A percentile compares a stretch with the other conserved stretches of the same genome.
phyloP scores from a whole-genome alignment of 2,888 invertebrate genomes.

The Liodrosophila aerea region DNA sequence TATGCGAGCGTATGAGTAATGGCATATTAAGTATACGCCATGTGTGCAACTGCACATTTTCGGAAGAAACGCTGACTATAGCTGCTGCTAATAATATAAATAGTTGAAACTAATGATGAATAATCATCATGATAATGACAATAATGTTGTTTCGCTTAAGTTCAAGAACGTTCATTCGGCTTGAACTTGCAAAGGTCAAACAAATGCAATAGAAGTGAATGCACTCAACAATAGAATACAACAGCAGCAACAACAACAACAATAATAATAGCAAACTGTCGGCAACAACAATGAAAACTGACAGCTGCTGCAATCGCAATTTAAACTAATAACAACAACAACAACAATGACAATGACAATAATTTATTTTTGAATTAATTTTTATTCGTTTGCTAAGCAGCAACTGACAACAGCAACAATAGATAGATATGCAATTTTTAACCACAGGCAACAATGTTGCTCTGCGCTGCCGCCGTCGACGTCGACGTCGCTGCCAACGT shows the following conservation, averaged over 20 bases:
- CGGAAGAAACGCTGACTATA: constrained; percentile 19
- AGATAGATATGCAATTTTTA: constrained; percentile 37
- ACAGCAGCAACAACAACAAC: constrained; percentile 13
- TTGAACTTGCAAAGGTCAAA: constrained; percentile 79
- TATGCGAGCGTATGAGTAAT: constrained; percentile 32
- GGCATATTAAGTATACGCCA: constrained; percentile 38
- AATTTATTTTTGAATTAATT: constrained; percentile 77
- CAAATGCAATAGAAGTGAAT: constrained; percentile 75
- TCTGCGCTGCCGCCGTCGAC: too few relatives aligned
- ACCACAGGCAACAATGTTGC: constrained; percentile 31
- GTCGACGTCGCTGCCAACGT: too few relatives aligned
- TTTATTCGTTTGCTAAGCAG: constrained; percentile 69
- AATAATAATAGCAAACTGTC: too few relatives aligned
- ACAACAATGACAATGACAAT: constrained; percentile 71
- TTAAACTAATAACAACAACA: constrained; percentile 66
- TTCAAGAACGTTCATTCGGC: constrained; percentile 73
- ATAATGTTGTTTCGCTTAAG: constrained; percentile 28
- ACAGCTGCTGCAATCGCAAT: constrained; percentile 63
- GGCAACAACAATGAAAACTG: constrained; percentile 62
- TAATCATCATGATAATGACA: constrained; percentile 4
- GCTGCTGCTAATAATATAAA: not conserved
- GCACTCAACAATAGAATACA: constrained; percentile 50
- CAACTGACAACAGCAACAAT: constrained; percentile 8
- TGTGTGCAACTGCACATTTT: not conserved
- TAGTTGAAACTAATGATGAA: not conserved